A percentile compares a stretch with the other conserved stretches of the same genome.
phyloP scores from a whole-genome alignment of 1,140 invertebrate genomes.

The Hyphantria cunea region DNA sequence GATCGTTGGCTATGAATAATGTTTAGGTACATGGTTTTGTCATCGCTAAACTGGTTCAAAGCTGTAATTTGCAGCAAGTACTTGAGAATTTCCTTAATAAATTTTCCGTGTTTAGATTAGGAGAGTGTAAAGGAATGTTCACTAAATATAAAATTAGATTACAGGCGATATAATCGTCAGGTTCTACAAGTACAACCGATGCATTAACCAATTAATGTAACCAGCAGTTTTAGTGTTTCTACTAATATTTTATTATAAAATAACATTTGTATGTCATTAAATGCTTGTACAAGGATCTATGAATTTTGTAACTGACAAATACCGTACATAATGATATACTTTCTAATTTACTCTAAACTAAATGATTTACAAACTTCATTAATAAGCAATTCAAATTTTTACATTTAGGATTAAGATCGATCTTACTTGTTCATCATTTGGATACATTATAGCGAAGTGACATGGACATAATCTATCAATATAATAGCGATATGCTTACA shows the following conservation, averaged over 20 bases:
- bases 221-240: not conserved
- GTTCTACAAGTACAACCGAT: slow-evolving; percentile 7
- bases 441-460: too few relatives aligned
- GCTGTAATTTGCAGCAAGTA: slow-evolving; percentile 11
- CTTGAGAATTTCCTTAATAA: slow-evolving; percentile 26
- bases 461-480: too few relatives aligned
- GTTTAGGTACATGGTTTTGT: slow-evolving; percentile 27
- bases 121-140: slow-evolving; percentile 26
- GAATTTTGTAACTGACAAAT: not conserved
- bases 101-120: slow-evolving; percentile 16
- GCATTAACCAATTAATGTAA: not conserved
- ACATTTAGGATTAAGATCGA: too few relatives aligned
- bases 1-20: slow-evolving; percentile 28
- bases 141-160: slow-evolving; percentile 7
- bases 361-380: too few relatives aligned
- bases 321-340: too few relatives aligned
- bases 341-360: too few relatives aligned
- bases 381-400: too few relatives aligned
- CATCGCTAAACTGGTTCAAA: slow-evolving; percentile 18
- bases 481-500: too few relatives aligned
- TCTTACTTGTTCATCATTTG: too few relatives aligned
- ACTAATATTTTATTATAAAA: not conserved
- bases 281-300: not conserved
- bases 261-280: not conserved
- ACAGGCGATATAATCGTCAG: not conserved